Evolutionary conservation across 2,888 invertebrate genomes (phyloP), one percentile per base, ranked within the genome.

Genomic region (Criorhina ranunculi): DNA sequence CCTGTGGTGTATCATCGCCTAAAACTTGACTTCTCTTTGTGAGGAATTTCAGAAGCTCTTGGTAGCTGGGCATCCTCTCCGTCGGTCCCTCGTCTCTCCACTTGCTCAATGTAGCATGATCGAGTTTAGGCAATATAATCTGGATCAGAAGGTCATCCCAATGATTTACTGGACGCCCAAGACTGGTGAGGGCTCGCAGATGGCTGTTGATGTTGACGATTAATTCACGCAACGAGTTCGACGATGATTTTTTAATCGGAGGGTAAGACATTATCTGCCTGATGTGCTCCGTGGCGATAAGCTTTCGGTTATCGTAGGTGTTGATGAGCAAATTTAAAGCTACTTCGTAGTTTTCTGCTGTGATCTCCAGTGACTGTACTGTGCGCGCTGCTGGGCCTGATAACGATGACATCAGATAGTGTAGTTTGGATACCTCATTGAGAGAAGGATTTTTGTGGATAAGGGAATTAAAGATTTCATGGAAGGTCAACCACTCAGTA

Each of bases 21-120:
- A n/a, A n/a, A n/a, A n/a, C n/a, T n/a, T n/a, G n/a, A n/a, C n/a
- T n/a, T n/a, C n/a, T n/a, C n/a, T n/a, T n/a, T n/a, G n/a, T n/a
- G n/a, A n/a, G n/a, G n/a, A n/a, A n/a, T n/a, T n/a, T n/a, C n/a
- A n/a, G n/a, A n/a, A n/a, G n/a, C n/a, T n/a, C n/a, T n/a, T n/a
- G n/a, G n/a, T n/a, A n/a, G n/a, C n/a, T n/a, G n/a, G n/a, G n/a
- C n/a, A n/a, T n/a, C n/a, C n/a, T n/a, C n/a, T 59, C 37, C 3
- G 70, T 33, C 0, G 59, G 59, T 15, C 70, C 70, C 40, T 59
- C 59, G 8, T 70, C 37, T 3, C 11, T 59, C 70, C 70, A 70
- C 37, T 59, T 70, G 59, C 9, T 49, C 9, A 57, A 19, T 11
- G 70, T 57, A 12, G 2, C 46, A 3, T 11, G 19, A n/a, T 70